Evolutionary conservation across 1,140 invertebrate species (phyloP), one percentile per base, ranked within the genome.

Genomic region (Lepeophtheirus salmonis): DNA sequence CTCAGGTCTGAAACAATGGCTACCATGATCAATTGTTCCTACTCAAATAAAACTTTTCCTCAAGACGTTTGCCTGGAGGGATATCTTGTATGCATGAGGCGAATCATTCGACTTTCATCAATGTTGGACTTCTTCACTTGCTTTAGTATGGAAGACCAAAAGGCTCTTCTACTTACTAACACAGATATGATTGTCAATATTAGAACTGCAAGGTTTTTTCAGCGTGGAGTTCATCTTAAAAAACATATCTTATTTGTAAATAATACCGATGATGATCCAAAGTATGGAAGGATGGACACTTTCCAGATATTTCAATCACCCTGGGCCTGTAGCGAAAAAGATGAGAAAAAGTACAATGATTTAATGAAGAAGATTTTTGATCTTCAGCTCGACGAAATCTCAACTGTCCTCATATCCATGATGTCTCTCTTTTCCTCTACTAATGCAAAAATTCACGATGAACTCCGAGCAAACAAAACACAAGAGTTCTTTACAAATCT

Each of bases 121-220:
- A 57, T 23, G 17, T 17, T 57, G 26, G 55, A 57, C 26, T 41
- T 57, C 21, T 57, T 57, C 26, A n/a, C 21, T 12, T 26, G 13
- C 2, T 57, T 57, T 23, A 13, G 14, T 20, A 10, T 25, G n/a
- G 16, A 24, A 14, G 55, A 57, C 26, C 55, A 57, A 41, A 2
- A 17, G 2, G 16, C 21, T 21, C 26, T 57, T 14, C 55, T 57
- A 13, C 55, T 57, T 21, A 16, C 21, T 17, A 57, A 57, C 25
- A 41, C 26, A 21, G 55, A 57, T 21, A 57, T 57, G 55, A 41
- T 57, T 23, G 55, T 57, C 20, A 57, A 57, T 23, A 24, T 57
- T 2, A 17, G 55, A 2, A 26, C 55, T 41, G 55, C 55, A n/a
- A 17, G 55, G 12, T 17, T 57, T 48, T 21, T 57, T 2, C 4